These are phyloP conservation scores for Propsilocerus akamusi DNA, from an alignment of 1,140 invertebrate species.

Conservation along the genomic window DNA sequence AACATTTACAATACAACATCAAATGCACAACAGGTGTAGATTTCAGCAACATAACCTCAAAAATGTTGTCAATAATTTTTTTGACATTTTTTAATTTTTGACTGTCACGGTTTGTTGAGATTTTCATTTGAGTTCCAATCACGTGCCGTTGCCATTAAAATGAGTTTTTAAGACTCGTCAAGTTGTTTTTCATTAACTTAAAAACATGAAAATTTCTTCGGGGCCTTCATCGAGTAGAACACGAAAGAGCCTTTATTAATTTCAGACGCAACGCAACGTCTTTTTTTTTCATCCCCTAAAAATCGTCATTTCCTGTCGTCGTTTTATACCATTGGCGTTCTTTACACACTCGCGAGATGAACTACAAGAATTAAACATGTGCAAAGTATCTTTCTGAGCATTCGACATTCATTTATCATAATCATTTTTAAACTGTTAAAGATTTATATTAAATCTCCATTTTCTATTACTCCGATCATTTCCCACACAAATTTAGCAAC, in stretches of 20 bases:
- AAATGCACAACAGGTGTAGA: slow-evolving; percentile 1
- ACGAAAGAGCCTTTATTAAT: no score
- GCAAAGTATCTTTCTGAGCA: neutral
- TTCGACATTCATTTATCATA: neutral
- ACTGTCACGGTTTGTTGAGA: neutral
- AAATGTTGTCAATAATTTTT: no score
- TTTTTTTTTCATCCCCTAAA: neutral
- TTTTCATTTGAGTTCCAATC: neutral
- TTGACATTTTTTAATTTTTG: neutral
- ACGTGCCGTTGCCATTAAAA: slow-evolving; percentile 1
- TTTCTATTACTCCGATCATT: neutral
- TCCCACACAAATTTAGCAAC: no score
- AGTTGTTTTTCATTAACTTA: neutral
- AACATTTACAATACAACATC: neutral
- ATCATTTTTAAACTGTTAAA: neutral
- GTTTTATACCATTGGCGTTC: neutral
- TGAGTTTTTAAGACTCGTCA: neutral
- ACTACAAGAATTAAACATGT: neutral
- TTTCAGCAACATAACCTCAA: neutral
- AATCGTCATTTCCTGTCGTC: neutral
- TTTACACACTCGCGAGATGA: neutral
- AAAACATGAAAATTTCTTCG: no score
- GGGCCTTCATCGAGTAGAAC: neutral
- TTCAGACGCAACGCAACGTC: neutral
- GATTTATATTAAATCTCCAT: neutral